Evolutionary conservation across 2,113 vertebrate genomes (phyloP).

Genomic region (Solea senegalensis): DNA sequence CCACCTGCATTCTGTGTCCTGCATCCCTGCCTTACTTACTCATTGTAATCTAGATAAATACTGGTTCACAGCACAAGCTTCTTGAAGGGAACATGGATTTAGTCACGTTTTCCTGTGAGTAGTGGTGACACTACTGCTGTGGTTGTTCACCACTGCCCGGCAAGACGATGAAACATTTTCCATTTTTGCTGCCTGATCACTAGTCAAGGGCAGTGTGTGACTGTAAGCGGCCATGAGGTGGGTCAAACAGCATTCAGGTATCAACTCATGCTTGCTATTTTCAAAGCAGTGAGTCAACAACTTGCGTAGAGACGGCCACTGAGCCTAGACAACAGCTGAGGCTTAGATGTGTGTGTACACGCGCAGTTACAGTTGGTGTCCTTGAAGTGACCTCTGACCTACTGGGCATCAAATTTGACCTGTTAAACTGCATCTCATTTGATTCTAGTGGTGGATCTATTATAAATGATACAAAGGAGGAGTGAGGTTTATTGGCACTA

Average conservation of each 20-base stretch:
- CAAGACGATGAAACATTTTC: neutral
- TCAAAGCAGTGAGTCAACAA: slow-evolving; percentile 49
- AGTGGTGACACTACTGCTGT: neutral
- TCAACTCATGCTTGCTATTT: slow-evolving; percentile 49
- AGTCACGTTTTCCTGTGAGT: slow-evolving; percentile 13
- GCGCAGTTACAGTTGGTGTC: neutral
- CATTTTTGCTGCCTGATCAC: slow-evolving; percentile 12
- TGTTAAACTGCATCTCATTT: neutral
- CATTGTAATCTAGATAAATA: too few species aligned
- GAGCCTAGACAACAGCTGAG: slow-evolving; percentile 58
- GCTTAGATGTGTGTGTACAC: slow-evolving; percentile 28
- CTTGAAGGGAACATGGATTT: slow-evolving; percentile 10
- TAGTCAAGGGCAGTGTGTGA: slow-evolving; percentile 5
- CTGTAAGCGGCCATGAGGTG: slow-evolving; percentile 5
- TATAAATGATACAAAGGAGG: neutral
- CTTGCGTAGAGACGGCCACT: slow-evolving; percentile 15
- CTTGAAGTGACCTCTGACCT: neutral
- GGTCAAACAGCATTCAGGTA: slow-evolving; percentile 8
- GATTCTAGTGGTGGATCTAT: neutral
- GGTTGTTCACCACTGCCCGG: slow-evolving; percentile 6
- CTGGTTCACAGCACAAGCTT: neutral
- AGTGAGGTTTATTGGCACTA: neutral
- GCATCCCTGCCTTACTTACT: neutral
- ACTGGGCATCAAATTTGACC: neutral
- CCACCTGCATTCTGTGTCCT: neutral